Evolutionary conservation across 2,888 invertebrate species (phyloP), one percentile per base, ranked within the genome.

Genomic region (Aporophyla lueneburgensis): DNA sequence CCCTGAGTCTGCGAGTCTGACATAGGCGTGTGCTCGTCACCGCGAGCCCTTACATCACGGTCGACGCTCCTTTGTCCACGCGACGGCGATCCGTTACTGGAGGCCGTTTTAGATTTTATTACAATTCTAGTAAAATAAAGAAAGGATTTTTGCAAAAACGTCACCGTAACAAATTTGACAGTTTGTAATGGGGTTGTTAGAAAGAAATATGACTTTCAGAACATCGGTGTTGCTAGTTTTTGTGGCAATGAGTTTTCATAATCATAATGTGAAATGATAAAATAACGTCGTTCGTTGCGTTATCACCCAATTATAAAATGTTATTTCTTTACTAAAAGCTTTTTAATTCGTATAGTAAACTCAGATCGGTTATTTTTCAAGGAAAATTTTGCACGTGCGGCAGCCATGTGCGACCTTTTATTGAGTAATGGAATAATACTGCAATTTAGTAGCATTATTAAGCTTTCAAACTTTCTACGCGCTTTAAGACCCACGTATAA

Each of bases 11-110:
- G 94, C 77, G 94, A 89, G 92, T 96, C 96, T 82, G 96, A 96
- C 96, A 96, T 96, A 92, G 90, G 93, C 90, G 91, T 84, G 89
- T 90, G 94, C 94, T 95, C 93, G 89, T 91, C 91, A 72, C 89
- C 87, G 85, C 92, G 93, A 94, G 93, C 93, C 91, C 91, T 95
- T 89, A 95, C 96, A 96, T 96, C 93, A 94, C 96, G 94, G 84
- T 92, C 90, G 86, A 93, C 86, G 87, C 92, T 92, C 83, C 88
- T 84, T 74, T 89, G 89, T 82, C 89, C 86, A 71, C 90, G 88
- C 79, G 88, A 84, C 85, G 89, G 85, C 85, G 86, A 87, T 67
- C 85, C 80, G 86, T 83, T 83, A 84, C 78, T 83, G 75, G 80
- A 80, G 67, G 88, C 87, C 84, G 84, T 86, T 87, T 87, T 87